A percentile compares a stretch with the other conserved stretches of the same genome.
These are phyloP conservation scores for Drosophila novamexicana DNA, from an alignment of 1,140 invertebrate genomes.

Conservation along the genomic window DNA sequence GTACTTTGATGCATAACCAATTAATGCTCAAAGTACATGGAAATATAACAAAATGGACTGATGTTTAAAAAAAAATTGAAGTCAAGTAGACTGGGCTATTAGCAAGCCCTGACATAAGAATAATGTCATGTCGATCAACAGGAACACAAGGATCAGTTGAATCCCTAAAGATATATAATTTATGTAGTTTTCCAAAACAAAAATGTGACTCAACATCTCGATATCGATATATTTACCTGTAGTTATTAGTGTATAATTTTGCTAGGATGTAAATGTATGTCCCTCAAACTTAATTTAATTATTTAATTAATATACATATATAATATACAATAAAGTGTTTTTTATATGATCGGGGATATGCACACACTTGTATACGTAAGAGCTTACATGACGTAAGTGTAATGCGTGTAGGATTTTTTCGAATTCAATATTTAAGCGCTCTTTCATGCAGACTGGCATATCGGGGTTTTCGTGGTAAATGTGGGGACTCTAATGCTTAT, in stretches of 20 bases:
- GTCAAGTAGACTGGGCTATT: constrained; percentile 45
- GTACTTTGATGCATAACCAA: constrained; percentile 62
- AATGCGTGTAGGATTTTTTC: no score
- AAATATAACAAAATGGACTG: constrained; percentile 54
- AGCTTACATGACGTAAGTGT: no score
- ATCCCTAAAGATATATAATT: constrained; percentile 73
- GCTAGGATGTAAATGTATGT: constrained; percentile 81
- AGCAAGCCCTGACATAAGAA: constrained; percentile 17
- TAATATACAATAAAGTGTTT: constrained; percentile 60
- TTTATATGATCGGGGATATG: background rate
- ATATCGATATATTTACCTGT: constrained; percentile 80
- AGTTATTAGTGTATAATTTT: constrained; percentile 81
- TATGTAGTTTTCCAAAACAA: constrained; percentile 76
- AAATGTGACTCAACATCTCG: constrained; percentile 79
- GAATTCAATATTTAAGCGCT: no score
- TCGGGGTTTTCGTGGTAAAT: no score
- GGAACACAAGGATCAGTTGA: constrained; percentile 45
- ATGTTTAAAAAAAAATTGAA: constrained; percentile 31
- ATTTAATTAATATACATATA: constrained; percentile 83
- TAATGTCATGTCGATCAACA: constrained; percentile 47
- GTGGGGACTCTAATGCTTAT: no score
- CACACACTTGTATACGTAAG: no score
- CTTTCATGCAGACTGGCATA: no score
- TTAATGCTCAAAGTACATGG: constrained; percentile 58
- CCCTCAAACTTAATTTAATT: constrained; percentile 82